Evolutionary conservation across 1,140 invertebrate species (phyloP), one percentile per base, ranked within the genome.

Genomic region (Aphis craccivora): DNA sequence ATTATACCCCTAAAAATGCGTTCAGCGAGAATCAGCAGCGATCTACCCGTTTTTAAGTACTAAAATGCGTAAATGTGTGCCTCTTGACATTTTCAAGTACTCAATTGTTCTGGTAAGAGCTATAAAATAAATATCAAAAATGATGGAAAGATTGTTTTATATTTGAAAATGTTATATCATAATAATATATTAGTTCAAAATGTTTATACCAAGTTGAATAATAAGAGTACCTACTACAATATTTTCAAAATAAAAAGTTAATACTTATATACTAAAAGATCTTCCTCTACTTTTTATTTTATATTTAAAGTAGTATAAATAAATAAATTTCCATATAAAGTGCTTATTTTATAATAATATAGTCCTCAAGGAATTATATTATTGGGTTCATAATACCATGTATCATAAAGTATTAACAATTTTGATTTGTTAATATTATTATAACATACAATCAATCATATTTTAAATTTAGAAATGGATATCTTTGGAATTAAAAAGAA

Each of bases 241-340:
- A 45, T 83, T 83, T 83, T 83, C 8, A 20, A 45, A 86, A 86
- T 45, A 25, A 45, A 86, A 86, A 86, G 84, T 86, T 86, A 6
- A 43, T 45, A 86, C 84, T 43, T 7, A 35, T n/a, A n/a, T 45
- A 45, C 37, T 40, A 23, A 4, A 30, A 86, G 25, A n/a, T 11
- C 45, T 45, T 45, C 25, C 25, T 25, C 25, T 86, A 86, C 55
- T 67, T 76, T 86, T 43, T 45, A 45, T 86, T 30, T 86, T 86
- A 45, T 86, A 86, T 45, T 86, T 86, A 45, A 86, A 86, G 25
- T 43, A 40, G 84, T n/a, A 43, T 45, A 45, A 86, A 86, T 45
- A 86, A 86, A 86, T 43, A 45, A 18, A 86, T 86, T 86, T 45
- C 40, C 84, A 86, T 45, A 86, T 86, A 86, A 45, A 86, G 23